Conservation (phyloP, 1,140 invertebrate species). For the Acromyrmex charruanus region DNA sequence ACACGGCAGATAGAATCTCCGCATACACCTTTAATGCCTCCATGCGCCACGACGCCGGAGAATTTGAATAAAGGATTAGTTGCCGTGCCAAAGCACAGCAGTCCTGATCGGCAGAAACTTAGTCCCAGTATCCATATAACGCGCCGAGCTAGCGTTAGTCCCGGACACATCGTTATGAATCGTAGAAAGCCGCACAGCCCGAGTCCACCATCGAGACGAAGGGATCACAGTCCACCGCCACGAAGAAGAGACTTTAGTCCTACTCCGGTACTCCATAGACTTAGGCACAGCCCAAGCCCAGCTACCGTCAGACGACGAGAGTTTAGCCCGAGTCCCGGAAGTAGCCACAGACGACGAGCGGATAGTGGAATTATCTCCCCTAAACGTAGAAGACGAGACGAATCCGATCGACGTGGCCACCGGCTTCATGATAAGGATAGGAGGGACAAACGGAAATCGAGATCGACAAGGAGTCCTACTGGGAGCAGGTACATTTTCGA, state of each 20-base stretch:
- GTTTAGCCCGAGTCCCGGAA: slow-evolving; percentile 78
- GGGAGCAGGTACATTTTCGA: slow-evolving; percentile 73
- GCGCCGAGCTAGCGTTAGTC: slow-evolving; percentile 74
- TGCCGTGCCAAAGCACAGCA: slow-evolving; percentile 70
- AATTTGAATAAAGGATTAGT: slow-evolving; percentile 59
- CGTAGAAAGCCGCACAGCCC: slow-evolving; percentile 83
- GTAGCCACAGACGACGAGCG: slow-evolving; percentile 76
- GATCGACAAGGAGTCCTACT: slow-evolving; percentile 79
- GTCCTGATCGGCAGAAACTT: slow-evolving; percentile 79
- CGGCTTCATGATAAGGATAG: slow-evolving; percentile 84
- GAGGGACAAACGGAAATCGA: slow-evolving; percentile 83
- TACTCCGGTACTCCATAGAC: slow-evolving; percentile 76
- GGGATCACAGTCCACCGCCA: slow-evolving; percentile 80
- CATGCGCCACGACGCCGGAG: slow-evolving; percentile 85
- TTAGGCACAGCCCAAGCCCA: slow-evolving; percentile 83
- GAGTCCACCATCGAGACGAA: slow-evolving; percentile 78
- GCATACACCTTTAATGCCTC: slow-evolving; percentile 88
- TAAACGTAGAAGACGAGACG: slow-evolving; percentile 84
- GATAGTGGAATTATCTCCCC: slow-evolving; percentile 76
- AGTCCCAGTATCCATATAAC: slow-evolving; percentile 76
- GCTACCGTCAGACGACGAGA: slow-evolving; percentile 75
- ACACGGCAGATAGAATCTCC: slow-evolving; percentile 85
- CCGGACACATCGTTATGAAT: slow-evolving; percentile 63
- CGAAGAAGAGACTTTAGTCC: slow-evolving; percentile 84
- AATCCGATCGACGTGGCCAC: slow-evolving; percentile 83